Base-by-base conservation (phyloP, 1,140 invertebrate species). In the Nephila pilipes region DNA sequence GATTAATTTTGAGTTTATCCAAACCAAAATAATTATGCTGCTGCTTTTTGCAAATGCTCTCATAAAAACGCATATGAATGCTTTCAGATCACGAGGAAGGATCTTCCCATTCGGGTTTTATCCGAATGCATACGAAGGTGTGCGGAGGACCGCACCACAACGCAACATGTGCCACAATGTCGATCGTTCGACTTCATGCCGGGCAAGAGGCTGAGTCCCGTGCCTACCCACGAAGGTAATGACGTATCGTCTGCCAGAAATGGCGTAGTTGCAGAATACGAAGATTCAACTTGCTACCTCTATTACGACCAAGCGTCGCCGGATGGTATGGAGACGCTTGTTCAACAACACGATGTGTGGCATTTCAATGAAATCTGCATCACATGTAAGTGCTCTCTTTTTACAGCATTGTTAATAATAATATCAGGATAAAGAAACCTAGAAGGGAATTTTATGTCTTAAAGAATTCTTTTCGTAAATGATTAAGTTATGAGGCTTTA, bases 301-400 rank as follows among this genome's bases (percentile, higher is more conserved):
- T 98, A 98, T 12, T 96, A 97, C 16, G 98, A 98, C 95, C 97
- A 98, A 95, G 96, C 97, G 94, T 97, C 97, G 80, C 98, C 98
- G 0, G 98, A 98, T 95, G 98, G 98, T 25, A 97, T 98, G 54
- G 98, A 98, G 29, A 97, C 97, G 93, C 96, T 98, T 1, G 97
- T 98, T 96, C 98, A 85, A 97, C 98, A 8, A 97, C 97, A 2
- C 97, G 98, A 94, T 97, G 97, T 95, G 97, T 98, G 94, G 10
- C 98, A 98, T 95, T 98, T 98, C 94, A 97, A 97, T 25, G 98
- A 98, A 96, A 97, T 98, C 55, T 99, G 98, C 95, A 96, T 98
- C 25, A 97, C 97, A 57, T 98, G 98, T 98, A 96, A 97, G 97
- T 94, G 85, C 8, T 32, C n/a, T 38, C 22, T 46, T 25, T 89